Evolutionary conservation across 2,797 vertebrate species (phyloP).

Genomic region (Danio choprae): DNA sequence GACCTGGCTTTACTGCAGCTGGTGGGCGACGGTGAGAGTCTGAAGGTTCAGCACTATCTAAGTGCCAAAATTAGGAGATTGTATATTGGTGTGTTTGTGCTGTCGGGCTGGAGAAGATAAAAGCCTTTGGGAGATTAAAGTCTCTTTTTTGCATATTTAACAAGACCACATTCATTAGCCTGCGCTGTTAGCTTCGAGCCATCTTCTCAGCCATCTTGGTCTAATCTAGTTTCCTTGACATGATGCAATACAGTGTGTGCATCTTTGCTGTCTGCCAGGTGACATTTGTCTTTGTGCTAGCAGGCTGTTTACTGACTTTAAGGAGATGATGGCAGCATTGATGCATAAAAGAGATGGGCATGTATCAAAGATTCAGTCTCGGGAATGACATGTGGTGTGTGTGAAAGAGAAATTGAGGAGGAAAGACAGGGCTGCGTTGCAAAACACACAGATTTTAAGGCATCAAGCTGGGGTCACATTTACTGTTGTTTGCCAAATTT

Average conservation of each 20-base stretch:
- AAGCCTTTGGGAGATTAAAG: conserved; percentile 39
- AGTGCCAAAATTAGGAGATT: conserved; percentile 40
- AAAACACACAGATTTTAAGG: neutral
- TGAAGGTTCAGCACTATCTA: conserved; percentile 18
- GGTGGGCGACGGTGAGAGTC: conserved; percentile 88
- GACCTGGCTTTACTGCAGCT: conserved; percentile 93
- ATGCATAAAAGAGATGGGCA: conserved; percentile 37
- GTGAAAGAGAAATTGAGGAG: neutral
- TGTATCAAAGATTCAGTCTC: conserved; percentile 31
- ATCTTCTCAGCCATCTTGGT: conserved; percentile 8
- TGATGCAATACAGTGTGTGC: conserved; percentile 8
- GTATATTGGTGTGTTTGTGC: conserved; percentile 60
- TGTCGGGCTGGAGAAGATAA: conserved; percentile 46
- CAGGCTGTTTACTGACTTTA: conserved; percentile 42
- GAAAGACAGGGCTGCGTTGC: neutral
- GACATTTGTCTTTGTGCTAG: conserved; percentile 37
- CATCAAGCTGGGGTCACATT: conserved; percentile 3
- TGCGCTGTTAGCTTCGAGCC: conserved; percentile 6
- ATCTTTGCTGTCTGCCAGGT: conserved; percentile 35
- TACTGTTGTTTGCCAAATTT: neutral
- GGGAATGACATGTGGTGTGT: conserved; percentile 6
- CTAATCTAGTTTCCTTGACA: conserved; percentile 28
- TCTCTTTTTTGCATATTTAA: conserved; percentile 42
- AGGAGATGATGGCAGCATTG: conserved; percentile 25
- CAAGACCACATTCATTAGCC: conserved; percentile 30